Base-by-base conservation (phyloP, 2,888 invertebrate species). In the Melieria crassipennis region DNA sequence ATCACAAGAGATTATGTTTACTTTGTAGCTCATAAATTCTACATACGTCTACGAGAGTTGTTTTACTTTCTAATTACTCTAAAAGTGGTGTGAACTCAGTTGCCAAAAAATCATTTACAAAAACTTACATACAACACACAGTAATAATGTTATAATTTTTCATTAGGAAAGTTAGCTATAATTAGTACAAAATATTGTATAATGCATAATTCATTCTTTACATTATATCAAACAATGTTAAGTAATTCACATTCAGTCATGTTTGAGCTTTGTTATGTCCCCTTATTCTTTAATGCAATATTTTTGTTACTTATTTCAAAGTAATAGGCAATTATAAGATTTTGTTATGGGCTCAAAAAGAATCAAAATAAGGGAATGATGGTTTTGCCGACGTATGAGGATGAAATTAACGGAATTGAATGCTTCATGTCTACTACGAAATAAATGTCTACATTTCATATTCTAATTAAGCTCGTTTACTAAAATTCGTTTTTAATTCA, bases 1-100 rank as follows among this genome's bases (percentile, higher is more conserved):
- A 82, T 80, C 80, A 80, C 80, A 80, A 80, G 78, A 80, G 80
- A 82, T 75, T 79, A 80, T 78, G 76, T 79, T 81, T 78, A 79
- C 76, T 79, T 78, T 71, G 11, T 57, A 16, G 9, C 7, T 13
- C 57, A 57, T 57, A 57, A 13, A 57, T 57, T 57, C 30, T 7
- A 16, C 10, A 11, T 7, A 57, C 16, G 16, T 57, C 5, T 52
- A 52, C 30, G 30, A 30, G 30, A 30, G 30, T 30, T 30, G 2
- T 30, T 30, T 30, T 30, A 30, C 30, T 30, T 30, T 30, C 30
- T 30, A 30, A 30, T 30, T 30, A 30, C 30, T 30, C 30, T 30
- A 30, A 30, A 30, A 2, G 30, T 30, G 30, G 2, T 30, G 30
- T 30, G 30, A 30, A 30, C 30, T 30, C 30, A 30, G 30, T 30